Conservation (phyloP, 2,113 vertebrate genomes). For the Phyllostomus discolor region DNA sequence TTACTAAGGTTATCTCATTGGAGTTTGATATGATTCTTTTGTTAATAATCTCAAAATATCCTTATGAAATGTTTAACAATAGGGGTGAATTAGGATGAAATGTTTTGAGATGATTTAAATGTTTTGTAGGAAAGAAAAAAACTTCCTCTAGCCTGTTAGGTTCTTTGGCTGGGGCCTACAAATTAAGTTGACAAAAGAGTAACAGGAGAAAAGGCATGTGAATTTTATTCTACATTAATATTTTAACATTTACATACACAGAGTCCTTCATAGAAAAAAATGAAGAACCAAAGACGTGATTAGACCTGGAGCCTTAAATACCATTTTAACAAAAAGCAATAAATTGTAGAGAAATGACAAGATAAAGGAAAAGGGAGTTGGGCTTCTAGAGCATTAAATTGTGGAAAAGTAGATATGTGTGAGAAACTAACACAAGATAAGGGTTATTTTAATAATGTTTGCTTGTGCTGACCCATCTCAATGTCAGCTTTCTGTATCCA, state of each 20-base stretch:
- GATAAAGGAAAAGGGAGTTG: background rate
- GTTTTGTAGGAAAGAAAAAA: background rate
- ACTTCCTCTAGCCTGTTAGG: background rate
- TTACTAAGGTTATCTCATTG: background rate
- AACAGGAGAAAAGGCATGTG: background rate
- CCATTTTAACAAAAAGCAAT: background rate
- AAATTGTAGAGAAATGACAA: background rate
- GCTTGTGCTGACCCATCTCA: background rate
- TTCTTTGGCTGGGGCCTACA: background rate
- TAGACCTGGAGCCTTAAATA: background rate
- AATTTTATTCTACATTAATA: background rate
- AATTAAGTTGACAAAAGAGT: background rate
- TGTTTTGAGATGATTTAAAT: background rate
- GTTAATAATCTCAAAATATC: constrained; percentile 36
- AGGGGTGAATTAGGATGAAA: background rate
- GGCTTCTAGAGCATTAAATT: background rate
- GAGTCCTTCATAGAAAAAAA: background rate
- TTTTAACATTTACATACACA: background rate
- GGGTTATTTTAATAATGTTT: background rate
- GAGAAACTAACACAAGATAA: background rate
- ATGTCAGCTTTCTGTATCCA: background rate
- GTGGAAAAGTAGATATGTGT: background rate
- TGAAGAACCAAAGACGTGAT: background rate
- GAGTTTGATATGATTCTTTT: background rate
- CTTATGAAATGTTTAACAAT: background rate